These are phyloP conservation scores for Apodemus sylvaticus DNA, from an alignment of 2,113 vertebrate species.

Conservation along the genomic window DNA sequence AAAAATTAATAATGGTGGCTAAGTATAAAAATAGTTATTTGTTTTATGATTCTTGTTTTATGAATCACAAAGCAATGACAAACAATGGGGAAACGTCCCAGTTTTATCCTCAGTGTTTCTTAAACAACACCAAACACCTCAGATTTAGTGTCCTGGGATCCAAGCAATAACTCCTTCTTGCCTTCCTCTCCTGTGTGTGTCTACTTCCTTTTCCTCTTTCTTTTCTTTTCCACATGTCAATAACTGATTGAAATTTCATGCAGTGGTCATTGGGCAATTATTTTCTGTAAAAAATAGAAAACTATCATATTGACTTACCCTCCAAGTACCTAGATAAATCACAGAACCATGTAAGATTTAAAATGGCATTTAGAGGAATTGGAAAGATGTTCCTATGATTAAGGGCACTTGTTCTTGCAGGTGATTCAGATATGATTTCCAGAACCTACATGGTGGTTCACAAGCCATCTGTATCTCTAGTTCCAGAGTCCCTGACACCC, in stretches of 20 bases:
- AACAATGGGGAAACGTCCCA: neutral
- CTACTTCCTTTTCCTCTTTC: neutral
- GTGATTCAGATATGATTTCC: neutral
- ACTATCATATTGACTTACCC: neutral
- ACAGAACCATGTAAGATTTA: neutral
- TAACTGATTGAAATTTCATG: neutral
- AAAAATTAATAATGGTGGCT: neutral
- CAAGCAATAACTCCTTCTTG: too few relatives aligned
- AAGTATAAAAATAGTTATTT: neutral
- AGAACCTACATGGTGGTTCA: neutral
- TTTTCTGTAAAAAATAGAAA: neutral
- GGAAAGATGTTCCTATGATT: neutral
- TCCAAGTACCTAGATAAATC: neutral
- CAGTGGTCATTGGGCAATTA: too few relatives aligned
- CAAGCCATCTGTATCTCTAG: neutral
- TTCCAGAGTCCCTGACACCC: neutral
- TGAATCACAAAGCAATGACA: neutral
- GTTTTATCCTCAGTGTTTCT: neutral
- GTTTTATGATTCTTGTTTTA: neutral
- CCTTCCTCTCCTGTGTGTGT: accelerated
- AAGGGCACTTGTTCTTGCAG: neutral
- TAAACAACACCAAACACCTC: neutral
- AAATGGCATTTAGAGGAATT: neutral
- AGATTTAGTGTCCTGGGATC: neutral
- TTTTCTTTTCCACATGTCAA: neutral